Evolutionary conservation across 2,888 invertebrate species (phyloP).

Genomic region (Hypselothyrea guttata): DNA sequence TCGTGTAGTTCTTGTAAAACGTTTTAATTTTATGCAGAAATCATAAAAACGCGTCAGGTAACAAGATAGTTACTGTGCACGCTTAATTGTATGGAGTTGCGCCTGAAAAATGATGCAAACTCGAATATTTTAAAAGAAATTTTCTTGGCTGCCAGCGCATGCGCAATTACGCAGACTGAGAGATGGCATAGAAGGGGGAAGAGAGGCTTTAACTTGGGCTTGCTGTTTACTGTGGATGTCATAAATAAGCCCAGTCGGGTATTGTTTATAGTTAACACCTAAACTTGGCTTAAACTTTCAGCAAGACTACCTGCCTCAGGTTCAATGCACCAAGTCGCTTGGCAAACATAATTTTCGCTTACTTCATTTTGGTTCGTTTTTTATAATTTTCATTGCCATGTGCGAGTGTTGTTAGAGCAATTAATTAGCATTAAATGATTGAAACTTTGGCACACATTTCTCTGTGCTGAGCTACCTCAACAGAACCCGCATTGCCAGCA

Average conservation of each 20-base stretch:
- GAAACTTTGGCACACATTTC: conserved; percentile 54
- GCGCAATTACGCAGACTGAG: conserved; percentile 65
- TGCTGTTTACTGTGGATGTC: conserved; percentile 54
- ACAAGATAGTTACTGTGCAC: conserved; percentile 70
- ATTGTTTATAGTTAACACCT: conserved; percentile 76
- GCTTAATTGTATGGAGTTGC: conserved; percentile 64
- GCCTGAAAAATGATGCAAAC: conserved; percentile 69
- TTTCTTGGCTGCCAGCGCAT: conserved; percentile 45
- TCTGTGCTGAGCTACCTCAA: conserved; percentile 49
- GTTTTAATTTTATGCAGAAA: conserved; percentile 77
- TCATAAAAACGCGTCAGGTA: conserved; percentile 78
- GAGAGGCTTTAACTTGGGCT: background rate
- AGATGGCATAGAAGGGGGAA: background rate
- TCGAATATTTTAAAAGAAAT: conserved; percentile 67
- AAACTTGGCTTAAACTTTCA: conserved; percentile 46
- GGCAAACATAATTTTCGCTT: background rate
- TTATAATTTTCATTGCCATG: conserved; percentile 40
- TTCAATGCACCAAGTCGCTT: conserved; percentile 43
- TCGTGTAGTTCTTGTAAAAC: conserved; percentile 38
- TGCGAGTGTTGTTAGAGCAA: conserved; percentile 54
- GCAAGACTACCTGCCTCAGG: conserved; percentile 46
- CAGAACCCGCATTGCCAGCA: conserved; percentile 55
- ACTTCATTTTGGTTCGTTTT: conserved; percentile 49
- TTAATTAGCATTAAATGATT: conserved; percentile 68
- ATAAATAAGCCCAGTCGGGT: conserved; percentile 58